Percentiles rank a stretch among this genome's conserved stretches.
phyloP scores from a whole-genome alignment of 1,140 invertebrate species.

The Sesamia nonagrioides region DNA sequence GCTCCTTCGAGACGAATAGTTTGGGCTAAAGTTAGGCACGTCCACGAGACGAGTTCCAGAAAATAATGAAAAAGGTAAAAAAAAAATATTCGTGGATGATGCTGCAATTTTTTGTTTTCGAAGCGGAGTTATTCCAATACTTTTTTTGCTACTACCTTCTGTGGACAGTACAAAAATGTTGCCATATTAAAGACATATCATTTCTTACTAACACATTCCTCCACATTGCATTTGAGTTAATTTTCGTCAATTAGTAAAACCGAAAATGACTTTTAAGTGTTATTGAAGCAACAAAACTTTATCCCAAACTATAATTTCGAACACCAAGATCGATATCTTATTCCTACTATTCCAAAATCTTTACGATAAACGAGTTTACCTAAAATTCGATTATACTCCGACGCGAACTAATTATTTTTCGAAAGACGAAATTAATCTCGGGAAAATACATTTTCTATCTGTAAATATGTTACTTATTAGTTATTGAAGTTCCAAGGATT shows the following conservation, averaged over 20 bases:
- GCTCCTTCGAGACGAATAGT: constrained; percentile 73
- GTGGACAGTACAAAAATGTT: constrained; percentile 61
- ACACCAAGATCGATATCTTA: constrained; percentile 15
- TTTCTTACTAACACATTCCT: constrained; percentile 75
- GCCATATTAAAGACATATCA: constrained; percentile 83
- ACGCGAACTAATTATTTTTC: constrained; percentile 42
- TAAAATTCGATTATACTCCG: constrained; percentile 17
- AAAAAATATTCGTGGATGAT: not conserved
- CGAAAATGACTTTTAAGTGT: not conserved
- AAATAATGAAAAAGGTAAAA: not conserved
- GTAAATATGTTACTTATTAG: constrained; percentile 60
- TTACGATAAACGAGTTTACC: constrained; percentile 17
- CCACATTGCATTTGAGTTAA: constrained; percentile 58
- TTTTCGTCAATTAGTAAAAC: not conserved
- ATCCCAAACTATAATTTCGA: constrained; percentile 51
- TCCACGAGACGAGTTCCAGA: not conserved
- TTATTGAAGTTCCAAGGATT: constrained; percentile 75
- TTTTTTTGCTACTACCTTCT: constrained; percentile 23
- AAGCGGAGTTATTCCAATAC: not conserved
- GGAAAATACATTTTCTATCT: constrained; percentile 41
- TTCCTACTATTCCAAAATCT: not conserved
- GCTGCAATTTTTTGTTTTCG: not conserved
- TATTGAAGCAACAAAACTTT: constrained; percentile 33
- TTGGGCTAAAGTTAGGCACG: constrained; percentile 27
- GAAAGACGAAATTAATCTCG: constrained; percentile 30